Percentiles rank a stretch among this genome's conserved stretches.
phyloP scores from a whole-genome alignment of 2,888 invertebrate genomes.

The Endomychus coccineus region DNA sequence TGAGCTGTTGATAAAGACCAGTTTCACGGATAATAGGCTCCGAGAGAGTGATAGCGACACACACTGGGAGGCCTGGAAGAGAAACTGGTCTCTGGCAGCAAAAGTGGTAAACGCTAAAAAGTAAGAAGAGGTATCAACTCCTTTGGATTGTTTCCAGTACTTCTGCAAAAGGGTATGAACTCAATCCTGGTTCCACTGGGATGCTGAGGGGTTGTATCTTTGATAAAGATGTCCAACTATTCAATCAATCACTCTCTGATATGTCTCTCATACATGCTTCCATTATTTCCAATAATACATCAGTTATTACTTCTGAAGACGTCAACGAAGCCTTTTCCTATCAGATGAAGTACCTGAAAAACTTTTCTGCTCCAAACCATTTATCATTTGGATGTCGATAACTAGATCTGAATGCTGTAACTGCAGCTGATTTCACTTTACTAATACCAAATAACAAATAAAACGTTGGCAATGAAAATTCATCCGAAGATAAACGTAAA shows the following conservation, averaged over 20 bases:
- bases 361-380: conserved; percentile 53
- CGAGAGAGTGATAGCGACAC: neutral
- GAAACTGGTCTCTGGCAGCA: too few relatives aligned
- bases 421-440: conserved; percentile 95
- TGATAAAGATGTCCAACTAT: conserved; percentile 88
- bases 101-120: too few relatives aligned
- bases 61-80: too few relatives aligned
- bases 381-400: conserved; percentile 76
- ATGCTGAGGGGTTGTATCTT: too few relatives aligned
- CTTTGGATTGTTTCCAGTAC: too few relatives aligned
- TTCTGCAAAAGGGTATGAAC: too few relatives aligned
- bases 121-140: too few relatives aligned
- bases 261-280: conserved; percentile 95
- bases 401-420: conserved; percentile 90
- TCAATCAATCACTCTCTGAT: conserved; percentile 88
- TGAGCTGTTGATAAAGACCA: too few relatives aligned
- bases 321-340: conserved; percentile 82
- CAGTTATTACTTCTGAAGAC: conserved; percentile 89
- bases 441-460: conserved; percentile 96
- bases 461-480: conserved; percentile 95
- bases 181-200: too few relatives aligned
- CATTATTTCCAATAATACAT: conserved; percentile 94
- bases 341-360: conserved; percentile 53
- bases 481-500: conserved; percentile 84
- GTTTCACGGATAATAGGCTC: too few relatives aligned